phyloP scores from a whole-genome alignment of 2,797 vertebrate genomes.

The Phoxinus dragarum region DNA sequence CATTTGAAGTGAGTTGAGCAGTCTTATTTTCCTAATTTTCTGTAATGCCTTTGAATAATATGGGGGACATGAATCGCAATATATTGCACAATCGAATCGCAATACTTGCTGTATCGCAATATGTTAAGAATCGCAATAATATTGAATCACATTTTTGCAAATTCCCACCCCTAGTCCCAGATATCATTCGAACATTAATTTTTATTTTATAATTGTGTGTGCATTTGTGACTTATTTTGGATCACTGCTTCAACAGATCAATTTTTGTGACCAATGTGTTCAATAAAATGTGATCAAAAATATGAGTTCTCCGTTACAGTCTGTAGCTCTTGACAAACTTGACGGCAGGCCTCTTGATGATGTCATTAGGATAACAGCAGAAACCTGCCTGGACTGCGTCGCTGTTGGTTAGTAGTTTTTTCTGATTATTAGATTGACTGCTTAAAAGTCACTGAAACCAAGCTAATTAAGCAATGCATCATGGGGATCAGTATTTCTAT shows the following conservation, averaged over 20 bases:
- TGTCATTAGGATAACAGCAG: neutral
- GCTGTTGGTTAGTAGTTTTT: constrained; percentile 2
- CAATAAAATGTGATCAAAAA: constrained; percentile 1
- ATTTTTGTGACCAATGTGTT: neutral
- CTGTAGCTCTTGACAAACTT: neutral
- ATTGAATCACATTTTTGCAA: no score
- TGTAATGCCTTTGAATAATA: no score
- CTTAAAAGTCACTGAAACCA: constrained; percentile 7
- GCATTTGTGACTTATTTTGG: neutral
- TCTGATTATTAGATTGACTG: neutral
- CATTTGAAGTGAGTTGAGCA: no score
- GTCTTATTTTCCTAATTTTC: no score
- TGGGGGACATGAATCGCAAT: no score
- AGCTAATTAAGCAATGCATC: neutral
- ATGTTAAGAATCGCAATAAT: no score
- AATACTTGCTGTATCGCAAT: no score
- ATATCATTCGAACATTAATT: neutral
- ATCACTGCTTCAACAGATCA: constrained; percentile 41
- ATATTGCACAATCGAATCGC: no score
- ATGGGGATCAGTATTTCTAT: neutral
- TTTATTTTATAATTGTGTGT: neutral
- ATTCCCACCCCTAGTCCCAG: neutral
- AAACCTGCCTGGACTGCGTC: neutral
- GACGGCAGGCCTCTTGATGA: neutral
- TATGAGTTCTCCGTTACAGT: neutral